A percentile compares a stretch with the other conserved stretches of the same genome.
Evolutionary conservation across 2,797 vertebrate species (phyloP).

Genomic region (Benthosema pterotum): DNA sequence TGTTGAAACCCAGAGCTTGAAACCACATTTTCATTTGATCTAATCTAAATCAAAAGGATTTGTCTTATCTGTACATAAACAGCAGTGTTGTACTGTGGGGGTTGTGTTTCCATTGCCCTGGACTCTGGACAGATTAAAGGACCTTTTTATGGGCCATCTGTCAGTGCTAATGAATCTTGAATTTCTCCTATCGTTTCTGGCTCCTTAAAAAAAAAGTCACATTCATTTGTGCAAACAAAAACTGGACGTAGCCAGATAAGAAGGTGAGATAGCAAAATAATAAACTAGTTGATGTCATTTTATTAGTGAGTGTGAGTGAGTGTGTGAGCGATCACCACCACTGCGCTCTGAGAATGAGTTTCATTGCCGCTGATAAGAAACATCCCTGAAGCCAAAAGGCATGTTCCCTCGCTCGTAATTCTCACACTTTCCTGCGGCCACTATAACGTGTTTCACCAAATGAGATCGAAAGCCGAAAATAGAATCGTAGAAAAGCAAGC

Average conservation of each 20-base stretch:
- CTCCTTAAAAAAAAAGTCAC: constrained; percentile 19
- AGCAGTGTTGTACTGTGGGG: constrained; percentile 20
- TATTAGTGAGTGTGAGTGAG: constrained; percentile 5
- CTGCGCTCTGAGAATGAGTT: constrained; percentile 14
- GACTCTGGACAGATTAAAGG: constrained; percentile 21
- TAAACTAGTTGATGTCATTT: constrained; percentile 31
- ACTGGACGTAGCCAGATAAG: constrained; percentile 20
- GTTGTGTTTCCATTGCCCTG: constrained; percentile 32
- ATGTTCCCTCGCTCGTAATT: constrained; percentile 52
- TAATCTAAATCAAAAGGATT: not conserved
- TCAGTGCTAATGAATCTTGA: constrained; percentile 23
- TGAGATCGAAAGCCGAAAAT: constrained; percentile 51
- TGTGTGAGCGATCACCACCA: constrained; percentile 1
- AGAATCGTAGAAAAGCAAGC: constrained; percentile 53
- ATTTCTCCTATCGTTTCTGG: constrained; percentile 26
- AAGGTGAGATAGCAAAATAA: constrained; percentile 3
- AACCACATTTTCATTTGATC: constrained; percentile 6
- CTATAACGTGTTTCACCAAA: constrained; percentile 59
- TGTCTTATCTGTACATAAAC: constrained; percentile 11
- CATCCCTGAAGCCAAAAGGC: constrained; percentile 50
- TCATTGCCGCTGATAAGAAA: constrained; percentile 50
- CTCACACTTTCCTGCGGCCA: constrained; percentile 64
- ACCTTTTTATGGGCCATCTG: constrained; percentile 47
- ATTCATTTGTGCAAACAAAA: constrained; percentile 30
- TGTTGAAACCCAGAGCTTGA: not conserved